These are phyloP conservation scores for Phrynocephalus versicolor DNA, from an alignment of 2,113 vertebrate genomes.

Conservation along the genomic window DNA sequence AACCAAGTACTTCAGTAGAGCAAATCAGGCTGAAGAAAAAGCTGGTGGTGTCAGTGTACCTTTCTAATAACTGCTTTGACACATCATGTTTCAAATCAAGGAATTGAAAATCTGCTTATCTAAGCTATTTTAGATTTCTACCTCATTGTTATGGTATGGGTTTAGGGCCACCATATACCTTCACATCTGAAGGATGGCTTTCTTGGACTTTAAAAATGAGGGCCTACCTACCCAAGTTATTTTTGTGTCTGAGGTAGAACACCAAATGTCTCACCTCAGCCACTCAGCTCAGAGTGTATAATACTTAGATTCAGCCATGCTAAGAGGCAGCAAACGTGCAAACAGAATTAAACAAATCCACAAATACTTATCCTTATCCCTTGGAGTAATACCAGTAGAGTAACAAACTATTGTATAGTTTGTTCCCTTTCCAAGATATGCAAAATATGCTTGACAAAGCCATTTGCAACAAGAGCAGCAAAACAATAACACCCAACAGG, in stretches of 20 bases:
- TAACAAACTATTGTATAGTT: background rate
- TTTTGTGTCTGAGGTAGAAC: background rate
- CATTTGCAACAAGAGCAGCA: too few relatives aligned
- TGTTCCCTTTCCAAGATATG: background rate
- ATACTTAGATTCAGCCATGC: too few relatives aligned
- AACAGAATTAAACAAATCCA: background rate
- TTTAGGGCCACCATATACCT: background rate
- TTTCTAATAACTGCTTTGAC: background rate
- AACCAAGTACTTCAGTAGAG: background rate
- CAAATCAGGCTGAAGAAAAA: background rate
- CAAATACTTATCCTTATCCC: background rate
- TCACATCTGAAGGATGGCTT: background rate
- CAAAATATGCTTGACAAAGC: background rate
- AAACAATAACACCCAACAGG: background rate
- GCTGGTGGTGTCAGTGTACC: background rate
- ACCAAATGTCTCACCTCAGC: background rate
- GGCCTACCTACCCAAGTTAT: too few relatives aligned
- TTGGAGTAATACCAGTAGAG: background rate
- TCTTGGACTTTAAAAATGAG: background rate
- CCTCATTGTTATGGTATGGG: slow-evolving; percentile 24
- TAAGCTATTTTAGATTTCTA: slow-evolving; percentile 22
- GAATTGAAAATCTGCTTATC: background rate
- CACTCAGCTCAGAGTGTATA: too few relatives aligned
- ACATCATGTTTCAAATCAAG: background rate
- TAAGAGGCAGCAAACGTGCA: too few relatives aligned